Evolutionary conservation across 2,113 vertebrate species (phyloP), one percentile per base, ranked within the genome.

Genomic region (Aspidoscelis tigris): DNA sequence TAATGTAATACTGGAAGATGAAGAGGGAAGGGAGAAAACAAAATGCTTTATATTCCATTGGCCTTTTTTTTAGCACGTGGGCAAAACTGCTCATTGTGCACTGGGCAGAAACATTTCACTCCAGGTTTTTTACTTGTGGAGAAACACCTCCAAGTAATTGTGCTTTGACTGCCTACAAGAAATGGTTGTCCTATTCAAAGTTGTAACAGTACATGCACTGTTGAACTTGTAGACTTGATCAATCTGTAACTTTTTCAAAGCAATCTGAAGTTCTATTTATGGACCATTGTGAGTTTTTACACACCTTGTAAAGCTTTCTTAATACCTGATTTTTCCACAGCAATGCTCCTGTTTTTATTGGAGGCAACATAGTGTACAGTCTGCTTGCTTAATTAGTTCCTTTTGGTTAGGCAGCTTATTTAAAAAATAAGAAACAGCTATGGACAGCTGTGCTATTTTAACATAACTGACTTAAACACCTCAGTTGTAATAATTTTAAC

Each of bases 31-130:
- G 14, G 80, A 81, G 84, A 5, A 0, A 90, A 91, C 91, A 88
- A 88, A 33, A 88, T 94, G 87, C 92, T 87, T 83, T 88, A 92
- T 91, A 83, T 89, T 83, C 75, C 89, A 91, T 85, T 90, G 87
- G 86, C 53, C 86, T 90, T 94, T 93, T 80, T 93, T 95, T 81
- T 91, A 24, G 26, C 20, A 41, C 66, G 33, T 50, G 58, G 24
- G 58, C 81, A 82, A 92, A 94, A 88, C 91, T 66, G 78, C 87
- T 94, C 92, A 89, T 93, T 88, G 94, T 95, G 95, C 96, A 96
- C 95, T 96, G 96, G 96, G 90, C 89, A 94, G 85, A 94, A 94
- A 92, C 93, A 61, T 61, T 55, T 61, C 58, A 95, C 95, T 95
- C 91, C 90, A 84, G 84, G 90, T 87, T 94, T 91, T 33, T 85